Evolutionary conservation across 2,113 vertebrate genomes (phyloP).

Genomic region (Mirza zaza): DNA sequence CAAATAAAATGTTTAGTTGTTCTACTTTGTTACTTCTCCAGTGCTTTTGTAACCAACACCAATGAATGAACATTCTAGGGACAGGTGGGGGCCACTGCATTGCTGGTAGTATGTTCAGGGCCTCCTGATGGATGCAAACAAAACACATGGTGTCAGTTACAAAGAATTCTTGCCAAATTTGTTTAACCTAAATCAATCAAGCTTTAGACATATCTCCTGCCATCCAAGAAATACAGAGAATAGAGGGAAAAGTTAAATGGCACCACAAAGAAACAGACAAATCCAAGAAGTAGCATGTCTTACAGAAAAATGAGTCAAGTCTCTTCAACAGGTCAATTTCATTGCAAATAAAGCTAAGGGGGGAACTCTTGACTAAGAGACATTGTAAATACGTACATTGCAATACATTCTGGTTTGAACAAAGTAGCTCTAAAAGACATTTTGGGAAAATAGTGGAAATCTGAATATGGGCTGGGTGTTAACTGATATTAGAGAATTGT

Average conservation of each 20-base stretch:
- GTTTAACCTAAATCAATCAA: not conserved
- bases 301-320: not conserved
- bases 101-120: not conserved
- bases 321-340: not conserved
- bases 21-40: not conserved
- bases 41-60: not conserved
- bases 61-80: not conserved
- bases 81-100: not conserved
- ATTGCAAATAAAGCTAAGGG: not conserved
- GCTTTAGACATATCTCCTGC: not conserved
- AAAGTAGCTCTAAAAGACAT: not conserved
- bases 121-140: not conserved
- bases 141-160: not conserved
- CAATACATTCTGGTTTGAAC: not conserved
- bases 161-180: not conserved
- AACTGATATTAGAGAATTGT: not conserved
- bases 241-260: not conserved
- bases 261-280: not conserved
- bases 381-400: not conserved
- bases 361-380: not conserved
- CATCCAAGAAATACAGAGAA: not conserved
- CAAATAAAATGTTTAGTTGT: not conserved
- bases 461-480: not conserved
- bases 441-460: slow-evolving; percentile 19
- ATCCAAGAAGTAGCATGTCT: not conserved